phyloP scores from a whole-genome alignment of 2,113 vertebrate species.

The Indri indri region DNA sequence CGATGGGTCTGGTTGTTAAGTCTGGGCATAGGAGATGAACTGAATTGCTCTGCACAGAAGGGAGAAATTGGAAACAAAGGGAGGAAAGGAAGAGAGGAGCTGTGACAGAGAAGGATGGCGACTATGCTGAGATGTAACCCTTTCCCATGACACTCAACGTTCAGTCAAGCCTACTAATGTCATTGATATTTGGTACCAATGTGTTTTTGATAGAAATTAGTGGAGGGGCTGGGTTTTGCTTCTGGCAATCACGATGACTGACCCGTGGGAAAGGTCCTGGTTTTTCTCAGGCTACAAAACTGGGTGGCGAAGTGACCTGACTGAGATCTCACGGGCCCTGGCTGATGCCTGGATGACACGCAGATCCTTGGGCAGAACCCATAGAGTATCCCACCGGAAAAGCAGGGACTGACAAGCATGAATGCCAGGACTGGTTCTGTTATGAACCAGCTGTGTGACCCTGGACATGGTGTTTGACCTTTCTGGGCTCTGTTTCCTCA shows the following conservation, averaged over 20 bases:
- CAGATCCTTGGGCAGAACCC: neutral
- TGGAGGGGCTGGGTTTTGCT: neutral
- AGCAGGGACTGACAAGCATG: neutral
- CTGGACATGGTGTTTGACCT: neutral
- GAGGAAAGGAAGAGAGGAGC: neutral
- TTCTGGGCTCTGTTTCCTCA: neutral
- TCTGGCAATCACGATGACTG: neutral
- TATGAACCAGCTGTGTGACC: neutral
- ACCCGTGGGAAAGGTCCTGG: neutral
- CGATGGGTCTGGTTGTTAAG: neutral
- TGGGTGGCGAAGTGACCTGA: neutral
- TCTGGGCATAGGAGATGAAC: neutral
- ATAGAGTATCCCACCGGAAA: neutral
- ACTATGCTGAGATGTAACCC: neutral
- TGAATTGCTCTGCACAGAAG: neutral
- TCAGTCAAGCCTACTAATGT: neutral
- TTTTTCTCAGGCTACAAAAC: neutral
- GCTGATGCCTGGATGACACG: neutral
- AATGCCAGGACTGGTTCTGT: neutral
- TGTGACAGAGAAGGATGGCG: neutral
- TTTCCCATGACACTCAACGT: neutral
- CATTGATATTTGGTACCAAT: neutral
- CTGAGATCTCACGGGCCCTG: neutral
- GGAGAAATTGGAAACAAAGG: neutral
- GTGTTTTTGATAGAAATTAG: neutral